A percentile compares a stretch with the other conserved stretches of the same genome.
Evolutionary conservation across 2,888 invertebrate genomes (phyloP).

Genomic region (Tiphia femorata): DNA sequence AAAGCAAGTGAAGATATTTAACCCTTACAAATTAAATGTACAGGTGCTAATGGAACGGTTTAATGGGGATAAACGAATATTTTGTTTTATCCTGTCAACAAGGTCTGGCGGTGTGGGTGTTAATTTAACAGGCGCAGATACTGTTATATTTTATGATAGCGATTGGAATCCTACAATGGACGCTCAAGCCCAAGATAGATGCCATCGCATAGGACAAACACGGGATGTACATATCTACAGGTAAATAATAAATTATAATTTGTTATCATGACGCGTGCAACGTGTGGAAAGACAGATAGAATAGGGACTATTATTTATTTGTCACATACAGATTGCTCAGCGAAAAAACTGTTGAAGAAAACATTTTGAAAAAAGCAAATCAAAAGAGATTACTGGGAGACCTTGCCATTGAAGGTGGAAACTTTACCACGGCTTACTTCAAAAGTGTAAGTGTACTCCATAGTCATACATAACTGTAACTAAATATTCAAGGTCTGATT

Average conservation of each 20-base stretch:
- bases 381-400: conserved; percentile 96
- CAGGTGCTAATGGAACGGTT: conserved; percentile 95
- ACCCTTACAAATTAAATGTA: conserved; percentile 24
- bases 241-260: conserved; percentile 55
- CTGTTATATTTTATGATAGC: conserved; percentile 99
- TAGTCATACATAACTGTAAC: neutral
- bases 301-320: no score
- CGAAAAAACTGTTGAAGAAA: conserved; percentile 98
- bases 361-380: conserved; percentile 98
- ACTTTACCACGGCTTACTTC: conserved; percentile 97
- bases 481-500: neutral
- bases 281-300: conserved; percentile 1
- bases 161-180: conserved; percentile 99
- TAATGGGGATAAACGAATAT: conserved; percentile 94
- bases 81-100: conserved; percentile 97
- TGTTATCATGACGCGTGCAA: neutral
- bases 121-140: conserved; percentile 98
- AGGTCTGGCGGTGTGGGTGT: conserved; percentile 98
- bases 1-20: neutral
- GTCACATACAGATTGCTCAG: conserved; percentile 95
- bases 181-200: conserved; percentile 95
- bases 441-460: conserved; percentile 76
- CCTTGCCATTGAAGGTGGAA: conserved; percentile 98
- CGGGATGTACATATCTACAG: conserved; percentile 98
- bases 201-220: conserved; percentile 99